Base-by-base conservation (phyloP, 2,888 invertebrate genomes). In the Unio delphinus region DNA sequence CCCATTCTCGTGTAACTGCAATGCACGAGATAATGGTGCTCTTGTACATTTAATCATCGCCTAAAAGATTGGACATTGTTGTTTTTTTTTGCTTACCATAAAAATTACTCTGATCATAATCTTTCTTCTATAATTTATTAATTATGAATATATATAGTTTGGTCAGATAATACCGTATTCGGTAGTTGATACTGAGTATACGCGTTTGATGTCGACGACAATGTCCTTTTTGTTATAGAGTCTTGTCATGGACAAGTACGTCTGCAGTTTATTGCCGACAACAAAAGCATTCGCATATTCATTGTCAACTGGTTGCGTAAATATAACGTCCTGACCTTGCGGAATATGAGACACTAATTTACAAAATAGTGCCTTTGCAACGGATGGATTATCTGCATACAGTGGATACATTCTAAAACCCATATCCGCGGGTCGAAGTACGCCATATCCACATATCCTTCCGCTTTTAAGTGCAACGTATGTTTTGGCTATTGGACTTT, bases 201-300 rank as follows among this genome's bases (percentile, higher is more conserved):
- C 76, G 17, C 82, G 65, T 7, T 65, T 68, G 7, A 75, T 71
- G 60, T 82, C 82, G 1, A 77, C 80, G 0, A 68, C 69, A 67
- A 82, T 73, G 61, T 80, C 73, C 78, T 77, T 76, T 66, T 82
- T 81, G 62, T 82, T 82, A 64, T 82, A 82, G 6, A 82, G 67
- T 30, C 82, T 69, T 0, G 82, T 80, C 82, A 81, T 82, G 3
- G 82, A 81, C 15, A 82, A 68, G 67, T 82, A 81, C 0, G 78
- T 77, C 0, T 61, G 69, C 57, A 82, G 71, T 45, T 75, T 75
- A 63, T 80, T 81, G 4, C 74, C 80, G 18, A 73, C 74, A 3
- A 81, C 77, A 68, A 82, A 72, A 45, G 73, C 72, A 63, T 75
- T 78, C 11, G 82, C 76, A 0, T 62, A 57, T 45, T 78, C 77